Evolutionary conservation across 1,140 invertebrate species (phyloP).

Genomic region (Macrosteles quadrilineatus): DNA sequence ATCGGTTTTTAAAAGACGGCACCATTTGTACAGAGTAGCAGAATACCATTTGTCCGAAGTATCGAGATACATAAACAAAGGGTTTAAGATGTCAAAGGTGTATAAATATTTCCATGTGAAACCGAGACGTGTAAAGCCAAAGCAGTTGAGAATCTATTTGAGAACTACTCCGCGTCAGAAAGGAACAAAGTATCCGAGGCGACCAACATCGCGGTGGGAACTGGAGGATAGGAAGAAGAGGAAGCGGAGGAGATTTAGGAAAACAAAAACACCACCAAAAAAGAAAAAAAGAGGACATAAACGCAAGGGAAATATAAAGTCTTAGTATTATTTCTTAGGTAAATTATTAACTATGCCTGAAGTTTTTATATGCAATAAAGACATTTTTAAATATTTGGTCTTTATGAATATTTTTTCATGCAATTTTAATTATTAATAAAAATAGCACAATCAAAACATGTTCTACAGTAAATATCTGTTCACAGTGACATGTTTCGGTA

Average conservation of each 20-base stretch:
- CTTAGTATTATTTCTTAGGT: too few relatives aligned
- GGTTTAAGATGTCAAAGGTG: slow-evolving; percentile 14
- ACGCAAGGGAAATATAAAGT: background rate
- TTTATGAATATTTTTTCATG: too few relatives aligned
- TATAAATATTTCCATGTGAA: slow-evolving; percentile 4
- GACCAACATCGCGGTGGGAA: background rate
- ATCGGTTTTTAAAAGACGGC: background rate
- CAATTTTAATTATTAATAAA: too few relatives aligned
- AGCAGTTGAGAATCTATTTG: background rate
- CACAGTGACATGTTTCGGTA: slow-evolving; percentile 51
- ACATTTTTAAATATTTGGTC: too few relatives aligned
- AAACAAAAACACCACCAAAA: background rate
- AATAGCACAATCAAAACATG: too few relatives aligned
- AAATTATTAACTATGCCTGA: too few relatives aligned
- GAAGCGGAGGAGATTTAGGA: background rate
- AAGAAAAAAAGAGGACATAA: background rate
- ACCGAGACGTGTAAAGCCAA: slow-evolving; percentile 13
- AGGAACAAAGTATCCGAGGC: background rate
- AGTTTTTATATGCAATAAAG: too few relatives aligned
- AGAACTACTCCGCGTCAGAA: background rate
- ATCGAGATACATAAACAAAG: background rate
- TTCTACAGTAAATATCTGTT: slow-evolving; percentile 42
- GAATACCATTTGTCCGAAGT: slow-evolving; percentile 1
- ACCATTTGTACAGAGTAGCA: background rate
- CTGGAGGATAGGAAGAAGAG: background rate